phyloP scores from a whole-genome alignment of 2,888 invertebrate genomes.

The Dolichopus griseipennis region DNA sequence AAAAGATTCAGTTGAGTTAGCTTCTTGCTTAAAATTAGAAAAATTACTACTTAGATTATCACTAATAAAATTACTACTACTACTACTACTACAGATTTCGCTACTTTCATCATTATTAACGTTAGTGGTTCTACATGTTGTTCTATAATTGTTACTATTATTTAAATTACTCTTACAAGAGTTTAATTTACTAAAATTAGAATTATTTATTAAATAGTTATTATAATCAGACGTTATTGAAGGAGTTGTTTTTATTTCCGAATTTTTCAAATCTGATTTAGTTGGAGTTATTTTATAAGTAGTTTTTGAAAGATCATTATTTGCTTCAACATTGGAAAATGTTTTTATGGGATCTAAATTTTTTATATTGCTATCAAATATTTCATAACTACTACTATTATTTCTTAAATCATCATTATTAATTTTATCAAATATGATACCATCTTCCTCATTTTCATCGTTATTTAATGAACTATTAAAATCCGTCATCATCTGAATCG shows the following conservation, averaged over 20 bases:
- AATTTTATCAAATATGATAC: constrained; percentile 23
- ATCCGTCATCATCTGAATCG: neutral
- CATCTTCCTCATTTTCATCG: constrained; percentile 7
- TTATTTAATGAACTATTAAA: neutral
- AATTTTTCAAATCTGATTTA: neutral
- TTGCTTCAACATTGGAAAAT: neutral
- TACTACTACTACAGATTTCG: constrained; percentile 5
- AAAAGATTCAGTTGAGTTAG: neutral
- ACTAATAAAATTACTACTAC: constrained; percentile 3
- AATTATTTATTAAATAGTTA: neutral
- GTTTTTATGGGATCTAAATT: neutral
- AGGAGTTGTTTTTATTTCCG: neutral
- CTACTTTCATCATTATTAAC: neutral
- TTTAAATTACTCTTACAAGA: neutral
- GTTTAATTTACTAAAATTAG: constrained; percentile 2
- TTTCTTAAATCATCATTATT: constrained; percentile 21
- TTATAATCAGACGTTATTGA: neutral
- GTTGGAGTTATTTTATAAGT: neutral
- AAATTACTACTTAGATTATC: neutral
- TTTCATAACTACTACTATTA: constrained; percentile 23
- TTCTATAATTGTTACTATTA: neutral
- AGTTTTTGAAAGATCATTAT: neutral
- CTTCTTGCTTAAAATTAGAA: neutral
- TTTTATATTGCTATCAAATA: constrained; percentile 17
- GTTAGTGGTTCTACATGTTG: neutral